These are phyloP conservation scores for Nothobranchius furzeri DNA, from an alignment of 2,113 vertebrate genomes.

Conservation along the genomic window DNA sequence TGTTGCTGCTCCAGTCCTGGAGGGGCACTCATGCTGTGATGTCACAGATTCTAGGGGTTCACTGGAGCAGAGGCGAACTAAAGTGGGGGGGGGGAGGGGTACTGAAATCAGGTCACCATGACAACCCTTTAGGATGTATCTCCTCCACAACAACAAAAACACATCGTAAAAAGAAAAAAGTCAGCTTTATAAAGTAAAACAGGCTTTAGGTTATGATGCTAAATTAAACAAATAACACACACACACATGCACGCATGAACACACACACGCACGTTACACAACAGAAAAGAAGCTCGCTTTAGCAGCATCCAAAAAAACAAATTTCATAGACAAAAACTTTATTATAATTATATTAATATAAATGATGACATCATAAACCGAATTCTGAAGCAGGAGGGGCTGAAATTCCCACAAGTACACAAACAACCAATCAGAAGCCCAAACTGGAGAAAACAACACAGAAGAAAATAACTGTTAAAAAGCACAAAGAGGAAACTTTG, in stretches of 20 bases:
- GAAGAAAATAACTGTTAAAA: not conserved
- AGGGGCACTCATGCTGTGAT: not conserved
- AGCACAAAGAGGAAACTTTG: conserved; percentile 11
- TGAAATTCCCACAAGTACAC: conserved; percentile 40
- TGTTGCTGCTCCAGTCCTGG: not conserved
- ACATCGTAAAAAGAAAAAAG: conserved; percentile 24
- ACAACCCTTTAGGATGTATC: conserved; percentile 1
- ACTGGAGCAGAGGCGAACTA: conserved; percentile 7
- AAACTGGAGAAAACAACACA: conserved; percentile 22
- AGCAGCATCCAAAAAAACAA: conserved; percentile 56
- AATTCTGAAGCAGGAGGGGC: conserved; percentile 30
- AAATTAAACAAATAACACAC: conserved; percentile 19
- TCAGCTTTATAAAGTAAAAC: conserved; percentile 42
- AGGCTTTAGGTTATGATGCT: conserved; percentile 38
- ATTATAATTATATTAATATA: conserved; percentile 26
- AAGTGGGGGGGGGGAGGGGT: conserved; percentile 12
- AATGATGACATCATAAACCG: conserved; percentile 41
- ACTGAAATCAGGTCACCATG: conserved; percentile 9
- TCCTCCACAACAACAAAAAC: conserved; percentile 1
- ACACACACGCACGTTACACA: not conserved
- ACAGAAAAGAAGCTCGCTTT: conserved; percentile 27
- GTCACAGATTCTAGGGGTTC: conserved; percentile 19
- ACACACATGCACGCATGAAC: not conserved
- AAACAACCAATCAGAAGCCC: conserved; percentile 53
- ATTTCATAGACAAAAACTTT: conserved; percentile 25